Percentiles rank a stretch among this genome's conserved stretches.
Evolutionary conservation across 2,797 vertebrate genomes (phyloP).

Genomic region (Mormyrus hasselquistii): DNA sequence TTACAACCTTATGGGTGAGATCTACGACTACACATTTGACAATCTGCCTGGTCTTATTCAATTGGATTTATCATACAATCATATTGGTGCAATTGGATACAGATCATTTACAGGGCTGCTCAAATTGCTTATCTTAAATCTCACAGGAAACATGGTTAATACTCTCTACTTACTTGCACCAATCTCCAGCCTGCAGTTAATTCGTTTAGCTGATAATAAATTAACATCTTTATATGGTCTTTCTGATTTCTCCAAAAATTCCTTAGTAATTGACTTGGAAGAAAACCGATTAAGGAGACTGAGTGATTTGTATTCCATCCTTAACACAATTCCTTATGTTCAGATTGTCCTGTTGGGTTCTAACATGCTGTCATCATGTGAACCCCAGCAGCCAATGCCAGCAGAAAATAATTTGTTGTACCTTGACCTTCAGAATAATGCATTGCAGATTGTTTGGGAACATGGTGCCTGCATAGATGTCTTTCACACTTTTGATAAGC

Average conservation of each 20-base stretch:
- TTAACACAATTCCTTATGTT: slow-evolving; percentile 45
- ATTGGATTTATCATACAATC: slow-evolving; percentile 69
- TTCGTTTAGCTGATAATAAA: slow-evolving; percentile 65
- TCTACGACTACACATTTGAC: slow-evolving; percentile 47
- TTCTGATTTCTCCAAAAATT: background rate
- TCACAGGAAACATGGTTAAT: slow-evolving; percentile 72
- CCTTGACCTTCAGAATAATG: slow-evolving; percentile 61
- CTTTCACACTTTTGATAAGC: slow-evolving; percentile 50
- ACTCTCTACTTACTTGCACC: slow-evolving; percentile 42
- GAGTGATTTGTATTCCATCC: slow-evolving; percentile 56
- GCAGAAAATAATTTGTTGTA: slow-evolving; percentile 47
- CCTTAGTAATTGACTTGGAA: slow-evolving; percentile 51
- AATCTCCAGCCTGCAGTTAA: slow-evolving; percentile 45
- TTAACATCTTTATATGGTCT: slow-evolving; percentile 37
- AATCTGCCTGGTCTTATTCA: slow-evolving; percentile 38
- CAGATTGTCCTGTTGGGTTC: slow-evolving; percentile 53
- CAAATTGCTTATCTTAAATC: slow-evolving; percentile 52
- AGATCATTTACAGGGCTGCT: slow-evolving; percentile 59
- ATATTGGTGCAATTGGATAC: slow-evolving; percentile 62
- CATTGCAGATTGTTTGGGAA: slow-evolving; percentile 63
- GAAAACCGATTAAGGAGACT: slow-evolving; percentile 65
- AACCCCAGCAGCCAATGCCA: fast-evolving
- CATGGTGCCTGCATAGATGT: slow-evolving; percentile 54
- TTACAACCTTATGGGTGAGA: slow-evolving; percentile 61
- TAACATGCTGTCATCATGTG: slow-evolving; percentile 67